Evolutionary conservation across 2,113 vertebrate species (phyloP), one percentile per base, ranked within the genome.

Genomic region (Poicephalus meyeri): DNA sequence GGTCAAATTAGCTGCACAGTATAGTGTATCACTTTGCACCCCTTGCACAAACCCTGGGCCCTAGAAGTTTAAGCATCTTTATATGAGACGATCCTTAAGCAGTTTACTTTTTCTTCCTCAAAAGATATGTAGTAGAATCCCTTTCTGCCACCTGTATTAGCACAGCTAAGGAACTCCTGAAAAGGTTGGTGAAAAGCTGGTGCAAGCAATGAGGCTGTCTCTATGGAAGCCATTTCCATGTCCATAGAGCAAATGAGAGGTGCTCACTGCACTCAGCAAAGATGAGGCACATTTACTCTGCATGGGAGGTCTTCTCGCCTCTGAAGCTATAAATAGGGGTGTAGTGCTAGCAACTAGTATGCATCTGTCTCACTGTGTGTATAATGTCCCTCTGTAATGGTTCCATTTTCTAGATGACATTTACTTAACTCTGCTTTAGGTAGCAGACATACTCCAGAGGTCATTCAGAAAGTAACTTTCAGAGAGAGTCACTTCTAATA

Each of bases 401-500:
- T 55, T 80, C 82, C 19, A 70, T 93, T 91, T 95, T 71, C 79
- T 91, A 50, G 49, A 83, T 90, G 74, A 46, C 68, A 55, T 77
- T 53, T 86, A 80, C 68, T 89, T 80, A 87, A 53, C 50, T 76
- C 50, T 82, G 8, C 44, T 91, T 70, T 70, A 42, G 82, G 71
- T 33, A 83, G 58, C n/a, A 91, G 56, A 71, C 16, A 6, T 66
- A 42, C 53, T 88, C n/a, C 33, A 56, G 82, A 88, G 68, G 76
- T 91, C 76, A 88, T 83, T 94, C 21, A 3, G 35, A 86, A 91
- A 70, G 33, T 66, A 77, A 47, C 81, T 95, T 82, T 77, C 58
- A 82, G 74, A 55, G 35, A 39, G 0, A 0, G 42, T 53, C 76
- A 53, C 20, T 94, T 64, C 60, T 77, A 41, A n/a, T 81, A 35